Percentiles rank a stretch among this genome's conserved stretches.
Evolutionary conservation across 1,140 invertebrate species (phyloP).

Genomic region (Diploscapter pachys): DNA sequence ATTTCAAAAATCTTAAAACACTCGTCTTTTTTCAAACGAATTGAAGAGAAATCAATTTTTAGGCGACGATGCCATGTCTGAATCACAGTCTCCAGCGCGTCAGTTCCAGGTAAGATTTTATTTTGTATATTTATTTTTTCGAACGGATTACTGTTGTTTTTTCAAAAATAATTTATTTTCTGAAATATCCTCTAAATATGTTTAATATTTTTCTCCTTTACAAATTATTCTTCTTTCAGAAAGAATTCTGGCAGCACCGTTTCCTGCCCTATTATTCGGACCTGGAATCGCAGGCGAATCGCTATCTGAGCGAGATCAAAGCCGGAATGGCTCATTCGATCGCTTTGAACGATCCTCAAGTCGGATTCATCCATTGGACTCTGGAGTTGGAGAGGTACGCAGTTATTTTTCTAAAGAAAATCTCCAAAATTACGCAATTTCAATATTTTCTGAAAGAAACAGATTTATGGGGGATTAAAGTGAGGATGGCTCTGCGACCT

Average conservation of each 20-base stretch:
- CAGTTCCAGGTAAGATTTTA: too few species aligned
- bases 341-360: slow-evolving; percentile 61
- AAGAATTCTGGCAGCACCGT: slow-evolving; percentile 60
- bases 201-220: neutral
- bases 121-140: too few species aligned
- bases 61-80: slow-evolving; percentile 9
- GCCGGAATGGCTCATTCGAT: slow-evolving; percentile 61
- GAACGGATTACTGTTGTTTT: neutral
- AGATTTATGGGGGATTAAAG: too few species aligned
- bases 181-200: neutral
- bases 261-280: slow-evolving; percentile 61
- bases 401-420: too few species aligned
- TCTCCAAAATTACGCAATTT: too few species aligned
- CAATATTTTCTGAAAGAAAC: too few species aligned
- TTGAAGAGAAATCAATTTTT: too few species aligned
- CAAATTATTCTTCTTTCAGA: slow-evolving; percentile 28
- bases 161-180: slow-evolving; percentile 4
- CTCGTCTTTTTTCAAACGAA: too few species aligned
- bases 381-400: slow-evolving; percentile 61
- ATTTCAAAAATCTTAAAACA: too few species aligned
- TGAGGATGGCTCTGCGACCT: too few species aligned
- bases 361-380: slow-evolving; percentile 62
- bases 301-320: slow-evolving; percentile 19
- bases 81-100: neutral
- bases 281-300: slow-evolving; percentile 61